phyloP scores from a whole-genome alignment of 2,797 vertebrate genomes.

The Stomatorhinus walkeri region DNA sequence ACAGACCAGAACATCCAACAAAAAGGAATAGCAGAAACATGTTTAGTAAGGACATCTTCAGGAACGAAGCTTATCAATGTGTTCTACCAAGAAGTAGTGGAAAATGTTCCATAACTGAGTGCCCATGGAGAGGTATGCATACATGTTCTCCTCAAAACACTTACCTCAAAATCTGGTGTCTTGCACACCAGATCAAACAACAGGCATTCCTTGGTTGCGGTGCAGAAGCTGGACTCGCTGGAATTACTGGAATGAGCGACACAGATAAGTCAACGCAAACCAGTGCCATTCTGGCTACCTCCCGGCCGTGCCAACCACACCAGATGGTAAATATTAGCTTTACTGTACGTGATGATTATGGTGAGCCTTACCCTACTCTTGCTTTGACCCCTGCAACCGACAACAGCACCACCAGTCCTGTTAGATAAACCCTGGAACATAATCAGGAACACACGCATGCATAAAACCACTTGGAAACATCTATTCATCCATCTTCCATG shows the following conservation, averaged over 20 bases:
- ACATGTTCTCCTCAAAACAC: neutral
- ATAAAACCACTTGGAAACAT: neutral
- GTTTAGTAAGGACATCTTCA: neutral
- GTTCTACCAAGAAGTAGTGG: neutral
- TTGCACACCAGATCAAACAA: constrained; percentile 49
- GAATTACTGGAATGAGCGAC: constrained; percentile 37
- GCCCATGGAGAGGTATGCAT: neutral
- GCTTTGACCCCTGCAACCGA: constrained; percentile 51
- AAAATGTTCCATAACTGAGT: neutral
- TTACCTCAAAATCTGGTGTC: constrained; percentile 50
- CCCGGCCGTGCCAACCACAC: neutral
- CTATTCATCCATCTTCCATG: neutral
- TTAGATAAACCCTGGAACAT: constrained; percentile 48
- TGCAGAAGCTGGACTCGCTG: constrained; percentile 36
- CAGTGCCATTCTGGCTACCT: neutral
- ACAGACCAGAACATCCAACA: neutral
- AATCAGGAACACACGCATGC: constrained; percentile 23
- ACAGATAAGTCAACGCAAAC: neutral
- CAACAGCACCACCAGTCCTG: constrained; percentile 47
- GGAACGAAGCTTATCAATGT: neutral
- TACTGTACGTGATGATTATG: neutral
- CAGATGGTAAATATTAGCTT: neutral
- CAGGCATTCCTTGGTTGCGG: constrained; percentile 55
- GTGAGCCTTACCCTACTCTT: constrained; percentile 51
- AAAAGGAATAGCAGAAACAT: neutral